These are phyloP conservation scores for Gambusia affinis DNA, from an alignment of 2,113 vertebrate genomes.

Conservation along the genomic window DNA sequence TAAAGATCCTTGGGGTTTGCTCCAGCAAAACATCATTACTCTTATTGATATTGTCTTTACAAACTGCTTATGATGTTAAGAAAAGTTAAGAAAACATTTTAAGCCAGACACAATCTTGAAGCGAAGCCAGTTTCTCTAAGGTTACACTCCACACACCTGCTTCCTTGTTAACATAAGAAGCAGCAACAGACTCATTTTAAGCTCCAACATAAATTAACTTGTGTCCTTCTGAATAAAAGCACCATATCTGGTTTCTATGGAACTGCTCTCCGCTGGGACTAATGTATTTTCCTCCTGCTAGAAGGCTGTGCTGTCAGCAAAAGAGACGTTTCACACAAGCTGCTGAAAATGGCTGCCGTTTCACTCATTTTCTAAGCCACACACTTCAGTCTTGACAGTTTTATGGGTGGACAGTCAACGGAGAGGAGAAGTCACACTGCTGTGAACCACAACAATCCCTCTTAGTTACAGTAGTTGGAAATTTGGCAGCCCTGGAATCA, in stretches of 20 bases:
- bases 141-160: slow-evolving; percentile 67
- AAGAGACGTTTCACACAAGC: slow-evolving; percentile 62
- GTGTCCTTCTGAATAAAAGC: slow-evolving; percentile 74
- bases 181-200: slow-evolving; percentile 70
- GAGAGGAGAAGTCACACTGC: slow-evolving; percentile 64
- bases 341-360: slow-evolving; percentile 67
- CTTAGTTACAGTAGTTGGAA: slow-evolving; percentile 80
- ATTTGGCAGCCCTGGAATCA: slow-evolving; percentile 57
- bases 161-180: slow-evolving; percentile 68
- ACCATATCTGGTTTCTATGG: slow-evolving; percentile 75
- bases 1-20: slow-evolving; percentile 15
- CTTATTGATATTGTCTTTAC: slow-evolving; percentile 29
- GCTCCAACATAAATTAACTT: slow-evolving; percentile 77
- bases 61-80: slow-evolving; percentile 14
- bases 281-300: slow-evolving; percentile 81
- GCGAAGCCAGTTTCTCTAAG: slow-evolving; percentile 24
- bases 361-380: slow-evolving; percentile 68
- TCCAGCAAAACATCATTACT: slow-evolving; percentile 35
- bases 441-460: slow-evolving; percentile 71
- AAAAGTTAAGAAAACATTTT: slow-evolving; percentile 18
- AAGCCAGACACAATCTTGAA: slow-evolving; percentile 17
- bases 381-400: slow-evolving; percentile 81
- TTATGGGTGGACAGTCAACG: slow-evolving; percentile 76
- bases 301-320: slow-evolving; percentile 36
- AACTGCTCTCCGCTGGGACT: slow-evolving; percentile 49